These are phyloP conservation scores for Megathymus violae DNA, from an alignment of 1,140 invertebrate species.

Conservation along the genomic window DNA sequence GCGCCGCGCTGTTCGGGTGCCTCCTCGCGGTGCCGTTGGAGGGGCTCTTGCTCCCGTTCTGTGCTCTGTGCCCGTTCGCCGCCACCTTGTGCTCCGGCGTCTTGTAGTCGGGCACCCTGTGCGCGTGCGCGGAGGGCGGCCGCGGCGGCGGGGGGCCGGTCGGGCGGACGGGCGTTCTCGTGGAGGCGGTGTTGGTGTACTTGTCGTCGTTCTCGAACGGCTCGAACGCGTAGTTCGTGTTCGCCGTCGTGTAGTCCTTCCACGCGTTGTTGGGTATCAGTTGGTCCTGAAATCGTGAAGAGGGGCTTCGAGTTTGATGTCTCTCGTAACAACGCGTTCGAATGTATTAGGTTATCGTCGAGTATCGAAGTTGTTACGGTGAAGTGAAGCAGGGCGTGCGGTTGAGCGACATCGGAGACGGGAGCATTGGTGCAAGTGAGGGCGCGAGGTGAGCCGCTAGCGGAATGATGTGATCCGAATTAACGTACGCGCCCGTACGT, in stretches of 20 bases:
- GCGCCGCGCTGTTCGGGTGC: constrained; percentile 73
- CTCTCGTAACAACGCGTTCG: too few species aligned
- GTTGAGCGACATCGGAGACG: too few species aligned
- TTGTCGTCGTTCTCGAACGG: constrained; percentile 92
- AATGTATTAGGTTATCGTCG: too few species aligned
- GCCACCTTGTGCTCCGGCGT: constrained; percentile 14
- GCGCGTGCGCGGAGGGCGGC: constrained; percentile 64
- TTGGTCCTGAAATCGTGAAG: constrained; percentile 91
- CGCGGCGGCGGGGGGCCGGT: constrained; percentile 71
- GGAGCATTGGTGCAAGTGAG: too few species aligned
- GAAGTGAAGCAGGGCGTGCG: too few species aligned
- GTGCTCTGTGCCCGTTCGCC: constrained; percentile 33
- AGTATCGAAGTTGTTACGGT: too few species aligned
- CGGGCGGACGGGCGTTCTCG: constrained; percentile 53
- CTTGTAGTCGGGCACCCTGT: constrained; percentile 18
- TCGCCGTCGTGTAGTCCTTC: constrained; percentile 93
- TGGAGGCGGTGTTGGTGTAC: constrained; percentile 74
- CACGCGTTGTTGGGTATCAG: constrained; percentile 92
- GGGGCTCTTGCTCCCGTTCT: constrained; percentile 62
- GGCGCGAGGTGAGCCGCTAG: too few species aligned
- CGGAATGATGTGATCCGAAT: too few species aligned
- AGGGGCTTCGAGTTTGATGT: too few species aligned
- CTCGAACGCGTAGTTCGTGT: constrained; percentile 95
- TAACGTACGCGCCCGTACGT: too few species aligned
- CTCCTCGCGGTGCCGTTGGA: constrained; percentile 40